These are phyloP conservation scores for Samia ricini DNA, from an alignment of 1,140 invertebrate species.

Conservation along the genomic window DNA sequence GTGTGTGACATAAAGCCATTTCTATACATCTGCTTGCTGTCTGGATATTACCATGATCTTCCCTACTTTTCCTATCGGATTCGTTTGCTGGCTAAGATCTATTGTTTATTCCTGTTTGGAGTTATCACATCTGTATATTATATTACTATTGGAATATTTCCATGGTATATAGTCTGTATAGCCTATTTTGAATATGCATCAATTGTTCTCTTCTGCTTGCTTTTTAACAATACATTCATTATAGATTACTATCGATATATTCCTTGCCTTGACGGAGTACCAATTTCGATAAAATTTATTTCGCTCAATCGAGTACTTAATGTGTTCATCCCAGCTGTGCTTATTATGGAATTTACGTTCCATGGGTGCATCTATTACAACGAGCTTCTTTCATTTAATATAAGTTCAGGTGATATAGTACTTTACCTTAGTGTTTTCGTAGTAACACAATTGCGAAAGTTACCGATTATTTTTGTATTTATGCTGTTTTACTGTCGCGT, in stretches of 20 bases:
- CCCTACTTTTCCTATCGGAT: not conserved
- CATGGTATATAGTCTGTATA: not conserved
- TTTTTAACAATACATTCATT: not conserved
- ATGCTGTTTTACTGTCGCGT: not conserved
- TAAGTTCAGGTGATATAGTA: not conserved
- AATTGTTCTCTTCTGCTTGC: not conserved
- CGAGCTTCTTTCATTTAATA: not conserved
- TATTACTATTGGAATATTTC: not conserved
- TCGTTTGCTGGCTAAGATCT: not conserved
- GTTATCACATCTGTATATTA: not conserved
- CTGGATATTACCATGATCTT: not conserved
- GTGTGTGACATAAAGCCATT: not conserved
- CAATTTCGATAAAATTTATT: not conserved
- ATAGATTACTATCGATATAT: not conserved
- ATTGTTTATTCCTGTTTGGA: not conserved
- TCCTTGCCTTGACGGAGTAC: not conserved
- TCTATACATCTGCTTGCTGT: not conserved
- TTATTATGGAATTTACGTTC: not conserved
- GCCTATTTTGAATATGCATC: not conserved
- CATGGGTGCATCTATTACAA: not conserved
- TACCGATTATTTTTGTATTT: not conserved
- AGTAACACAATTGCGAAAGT: not conserved
- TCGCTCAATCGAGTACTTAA: not conserved
- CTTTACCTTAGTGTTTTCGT: not conserved
- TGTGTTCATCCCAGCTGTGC: not conserved